Evolutionary conservation across 2,113 vertebrate species (phyloP).

Genomic region (Catharus minimus): DNA sequence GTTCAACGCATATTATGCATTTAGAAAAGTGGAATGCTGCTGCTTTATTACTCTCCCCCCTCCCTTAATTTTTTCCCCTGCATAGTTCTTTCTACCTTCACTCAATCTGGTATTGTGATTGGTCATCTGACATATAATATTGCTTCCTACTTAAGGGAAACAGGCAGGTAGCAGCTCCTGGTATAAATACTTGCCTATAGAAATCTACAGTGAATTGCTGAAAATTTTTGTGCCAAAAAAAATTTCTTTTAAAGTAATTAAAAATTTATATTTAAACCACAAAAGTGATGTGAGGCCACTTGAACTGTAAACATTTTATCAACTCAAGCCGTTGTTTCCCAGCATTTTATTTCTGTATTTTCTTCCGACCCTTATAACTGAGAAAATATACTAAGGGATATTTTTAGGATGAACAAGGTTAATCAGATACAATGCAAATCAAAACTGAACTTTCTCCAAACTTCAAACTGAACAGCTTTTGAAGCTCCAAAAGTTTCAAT

Average conservation of each 20-base stretch:
- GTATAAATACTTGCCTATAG: background rate
- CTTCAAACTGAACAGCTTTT: background rate
- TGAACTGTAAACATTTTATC: background rate
- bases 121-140: background rate
- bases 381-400: background rate
- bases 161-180: background rate
- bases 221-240: background rate
- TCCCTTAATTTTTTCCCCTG: fast-evolving
- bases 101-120: background rate
- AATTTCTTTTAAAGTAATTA: too few species aligned
- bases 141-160: background rate
- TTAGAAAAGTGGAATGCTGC: background rate
- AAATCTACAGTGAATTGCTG: background rate
- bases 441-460: background rate
- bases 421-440: background rate
- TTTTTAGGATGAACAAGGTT: background rate
- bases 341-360: background rate
- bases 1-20: background rate
- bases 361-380: background rate
- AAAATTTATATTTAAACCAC: background rate
- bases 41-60: background rate
- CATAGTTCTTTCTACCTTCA: background rate
- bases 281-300: background rate
- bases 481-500: background rate
- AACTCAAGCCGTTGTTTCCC: background rate